phyloP scores from a whole-genome alignment of 2,113 vertebrate genomes.

The Salvator merianae region DNA sequence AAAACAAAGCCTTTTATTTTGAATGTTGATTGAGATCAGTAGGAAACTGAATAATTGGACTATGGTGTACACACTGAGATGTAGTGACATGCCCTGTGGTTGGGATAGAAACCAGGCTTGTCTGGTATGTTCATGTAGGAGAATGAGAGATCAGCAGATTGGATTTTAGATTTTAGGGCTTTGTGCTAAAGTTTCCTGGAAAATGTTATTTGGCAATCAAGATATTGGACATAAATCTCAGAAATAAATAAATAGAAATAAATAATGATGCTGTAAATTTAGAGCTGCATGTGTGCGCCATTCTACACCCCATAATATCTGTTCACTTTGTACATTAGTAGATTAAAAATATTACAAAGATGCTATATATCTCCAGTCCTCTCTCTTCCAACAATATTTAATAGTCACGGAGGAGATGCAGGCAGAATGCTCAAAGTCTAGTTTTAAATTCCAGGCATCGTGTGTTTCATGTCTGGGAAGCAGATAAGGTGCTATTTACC shows the following conservation, averaged over 20 bases:
- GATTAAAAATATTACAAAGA: not conserved
- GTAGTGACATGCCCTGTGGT: not conserved
- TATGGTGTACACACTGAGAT: not conserved
- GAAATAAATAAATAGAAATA: not conserved
- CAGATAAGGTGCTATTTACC: not conserved
- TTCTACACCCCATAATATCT: not conserved
- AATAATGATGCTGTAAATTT: not conserved
- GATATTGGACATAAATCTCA: not conserved
- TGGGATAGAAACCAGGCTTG: not conserved
- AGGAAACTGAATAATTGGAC: not conserved
- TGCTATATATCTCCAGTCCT: not conserved
- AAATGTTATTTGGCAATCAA: not conserved
- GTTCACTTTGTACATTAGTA: not conserved
- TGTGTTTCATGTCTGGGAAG: not conserved
- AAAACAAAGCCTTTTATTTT: not conserved
- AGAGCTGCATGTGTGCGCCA: not conserved
- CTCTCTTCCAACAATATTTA: not conserved
- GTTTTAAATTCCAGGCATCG: not conserved
- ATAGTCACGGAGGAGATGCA: not conserved
- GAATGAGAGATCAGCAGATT: not conserved
- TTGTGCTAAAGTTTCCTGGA: not conserved
- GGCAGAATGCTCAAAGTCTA: not conserved
- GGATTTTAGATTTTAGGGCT: too few species aligned
- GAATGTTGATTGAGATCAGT: not conserved
- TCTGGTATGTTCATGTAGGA: not conserved